Evolutionary conservation across 2,797 vertebrate genomes (phyloP).

Genomic region (Emydoidea blandingii): DNA sequence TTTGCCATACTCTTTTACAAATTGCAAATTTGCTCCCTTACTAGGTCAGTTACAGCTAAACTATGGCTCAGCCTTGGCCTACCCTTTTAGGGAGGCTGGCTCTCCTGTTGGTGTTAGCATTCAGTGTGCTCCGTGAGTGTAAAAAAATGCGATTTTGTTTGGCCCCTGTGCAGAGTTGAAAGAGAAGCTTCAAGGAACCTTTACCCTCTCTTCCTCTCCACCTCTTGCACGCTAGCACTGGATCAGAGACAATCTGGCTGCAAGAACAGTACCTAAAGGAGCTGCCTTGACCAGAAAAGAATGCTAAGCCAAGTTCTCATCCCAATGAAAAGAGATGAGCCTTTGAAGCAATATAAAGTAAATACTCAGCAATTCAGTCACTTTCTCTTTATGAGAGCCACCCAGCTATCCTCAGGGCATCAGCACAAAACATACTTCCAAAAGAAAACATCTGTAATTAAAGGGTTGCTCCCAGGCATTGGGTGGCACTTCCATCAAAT

Average conservation of each 20-base stretch:
- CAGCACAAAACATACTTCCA: background rate
- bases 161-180: background rate
- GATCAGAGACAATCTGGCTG: background rate
- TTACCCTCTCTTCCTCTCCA: background rate
- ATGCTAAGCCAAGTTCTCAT: fast-evolving
- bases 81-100: too few relatives aligned
- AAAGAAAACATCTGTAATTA: background rate
- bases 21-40: too few relatives aligned
- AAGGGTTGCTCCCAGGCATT: background rate
- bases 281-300: background rate
- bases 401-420: background rate
- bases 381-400: background rate
- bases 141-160: background rate
- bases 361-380: background rate
- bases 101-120: background rate
- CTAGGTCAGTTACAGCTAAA: too few relatives aligned
- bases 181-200: background rate
- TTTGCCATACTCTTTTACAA: too few relatives aligned
- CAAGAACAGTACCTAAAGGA: background rate
- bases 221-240: background rate
- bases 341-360: background rate
- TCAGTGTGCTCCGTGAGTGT: background rate
- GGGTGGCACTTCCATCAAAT: background rate
- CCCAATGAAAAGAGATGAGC: background rate
- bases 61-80: too few relatives aligned